Evolutionary conservation across 2,113 vertebrate species (phyloP).

Genomic region (Phrynosoma platyrhinos): DNA sequence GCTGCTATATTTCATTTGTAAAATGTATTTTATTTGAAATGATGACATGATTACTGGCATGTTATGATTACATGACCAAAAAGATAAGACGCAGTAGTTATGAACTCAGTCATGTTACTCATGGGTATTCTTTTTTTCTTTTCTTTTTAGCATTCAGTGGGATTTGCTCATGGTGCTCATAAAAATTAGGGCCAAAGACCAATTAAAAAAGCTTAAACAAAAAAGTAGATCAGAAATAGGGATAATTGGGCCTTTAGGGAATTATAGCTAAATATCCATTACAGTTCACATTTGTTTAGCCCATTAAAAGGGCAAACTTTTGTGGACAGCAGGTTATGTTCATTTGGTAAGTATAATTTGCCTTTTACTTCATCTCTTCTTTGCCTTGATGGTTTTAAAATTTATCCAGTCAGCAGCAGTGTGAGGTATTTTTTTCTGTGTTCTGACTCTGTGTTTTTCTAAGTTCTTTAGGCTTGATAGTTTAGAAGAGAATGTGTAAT

Average conservation of each 20-base stretch:
- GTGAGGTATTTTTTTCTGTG: background rate
- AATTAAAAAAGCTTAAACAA: constrained; percentile 57
- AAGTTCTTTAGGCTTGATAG: background rate
- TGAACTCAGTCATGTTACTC: background rate
- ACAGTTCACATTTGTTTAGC: constrained; percentile 34
- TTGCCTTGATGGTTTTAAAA: constrained; percentile 10
- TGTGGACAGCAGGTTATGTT: constrained; percentile 29
- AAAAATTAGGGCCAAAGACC: constrained; percentile 14
- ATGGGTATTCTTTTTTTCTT: background rate
- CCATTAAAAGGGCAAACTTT: constrained; percentile 32
- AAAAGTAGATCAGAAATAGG: constrained; percentile 16
- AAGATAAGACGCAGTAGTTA: background rate
- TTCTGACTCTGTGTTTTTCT: background rate
- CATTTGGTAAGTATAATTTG: constrained; percentile 36
- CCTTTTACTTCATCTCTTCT: constrained; percentile 15
- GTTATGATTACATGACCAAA: background rate
- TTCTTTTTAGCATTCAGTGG: background rate
- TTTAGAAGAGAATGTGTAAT: background rate
- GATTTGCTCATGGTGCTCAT: constrained; percentile 3
- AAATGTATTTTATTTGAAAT: background rate
- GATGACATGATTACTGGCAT: background rate
- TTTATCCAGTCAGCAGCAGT: background rate
- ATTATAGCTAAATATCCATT: constrained; percentile 58
- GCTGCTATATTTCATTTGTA: background rate
- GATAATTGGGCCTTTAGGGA: constrained; percentile 70